phyloP scores from a whole-genome alignment of 2,113 vertebrate species.

The Gobius niger region DNA sequence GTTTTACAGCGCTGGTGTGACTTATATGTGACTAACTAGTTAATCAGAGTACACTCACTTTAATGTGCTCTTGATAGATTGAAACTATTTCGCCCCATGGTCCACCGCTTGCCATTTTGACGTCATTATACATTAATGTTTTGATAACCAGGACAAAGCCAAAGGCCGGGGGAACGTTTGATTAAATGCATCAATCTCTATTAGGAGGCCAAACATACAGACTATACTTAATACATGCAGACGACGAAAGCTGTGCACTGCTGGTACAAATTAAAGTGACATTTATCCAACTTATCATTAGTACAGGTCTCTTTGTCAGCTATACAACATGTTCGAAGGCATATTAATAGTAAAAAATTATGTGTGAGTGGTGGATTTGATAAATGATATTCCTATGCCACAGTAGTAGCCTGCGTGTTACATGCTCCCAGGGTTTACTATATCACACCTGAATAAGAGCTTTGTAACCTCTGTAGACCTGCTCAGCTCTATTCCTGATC shows the following conservation, averaged over 20 bases:
- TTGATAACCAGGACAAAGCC: slow-evolving; percentile 66
- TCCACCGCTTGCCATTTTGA: slow-evolving; percentile 40
- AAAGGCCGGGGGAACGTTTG: slow-evolving; percentile 61
- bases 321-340: slow-evolving; percentile 24
- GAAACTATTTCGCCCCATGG: slow-evolving; percentile 38
- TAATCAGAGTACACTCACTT: slow-evolving; percentile 56
- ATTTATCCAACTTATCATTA: slow-evolving; percentile 47
- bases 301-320: slow-evolving; percentile 25
- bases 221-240: slow-evolving; percentile 30
- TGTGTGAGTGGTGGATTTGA: slow-evolving; percentile 35
- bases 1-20: slow-evolving; percentile 54
- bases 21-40: slow-evolving; percentile 46
- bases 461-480: slow-evolving; percentile 52
- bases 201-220: slow-evolving; percentile 28
- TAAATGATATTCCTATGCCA: slow-evolving; percentile 30
- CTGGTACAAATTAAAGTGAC: slow-evolving; percentile 53
- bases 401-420: slow-evolving; percentile 26
- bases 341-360: slow-evolving; percentile 24
- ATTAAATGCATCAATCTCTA: slow-evolving; percentile 76
- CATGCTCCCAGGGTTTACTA: slow-evolving; percentile 34
- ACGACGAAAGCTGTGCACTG: slow-evolving; percentile 38
- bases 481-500: slow-evolving; percentile 53
- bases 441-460: slow-evolving; percentile 56
- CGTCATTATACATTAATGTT: slow-evolving; percentile 61
- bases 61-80: slow-evolving; percentile 64